Base-by-base conservation (phyloP, 2,888 invertebrate species). In the Cosmorhoe ocellata region DNA sequence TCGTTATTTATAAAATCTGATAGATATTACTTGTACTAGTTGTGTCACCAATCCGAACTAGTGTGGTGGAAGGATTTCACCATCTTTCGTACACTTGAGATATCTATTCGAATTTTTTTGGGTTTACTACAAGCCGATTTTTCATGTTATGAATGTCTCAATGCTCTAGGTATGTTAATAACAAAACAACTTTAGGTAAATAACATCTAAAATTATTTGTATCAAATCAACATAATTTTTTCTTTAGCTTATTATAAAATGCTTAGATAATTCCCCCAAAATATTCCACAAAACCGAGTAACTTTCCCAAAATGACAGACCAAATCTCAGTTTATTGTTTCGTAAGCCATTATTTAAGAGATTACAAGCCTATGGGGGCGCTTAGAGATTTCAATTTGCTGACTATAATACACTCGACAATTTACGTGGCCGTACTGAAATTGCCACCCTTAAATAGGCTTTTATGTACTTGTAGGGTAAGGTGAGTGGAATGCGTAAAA, bases 241-340 rank as follows among this genome's bases (percentile, higher is more conserved):
- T 11, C 30, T 11, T 10, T 3, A 24, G 9, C 8, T 22, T 24
- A 24, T 3, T 8, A 36, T 1, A 22, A 10, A 12, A 11, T 14
- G 12, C 28, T 28, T 22, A 31, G n/a, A 33, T 34, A 47, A 46
- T 47, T 24, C 22, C 40, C 37, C 30, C 51, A 57, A 57, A 59
- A 52, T 60, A 54, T 56, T 51, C 55, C 46, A 37, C 59, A 49
- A 53, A 50, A 46, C 51, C 58, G 60, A 47, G 64, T 69, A 69
- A 74, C 74, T 76, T 76, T 67, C 64, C 48, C 67, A 64, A 75
- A 80, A 80, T 75, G 78, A 76, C 79, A 75, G 64, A 71, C 75
- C 73, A 76, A 81, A 81, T 79, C 79, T 76, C 69, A 71, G 74
- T 81, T 82, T 81, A 83, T 81, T 81, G 81, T 82, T 79, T 76